Evolutionary conservation across 2,113 vertebrate genomes (phyloP).

Genomic region (Vicugna pacos): DNA sequence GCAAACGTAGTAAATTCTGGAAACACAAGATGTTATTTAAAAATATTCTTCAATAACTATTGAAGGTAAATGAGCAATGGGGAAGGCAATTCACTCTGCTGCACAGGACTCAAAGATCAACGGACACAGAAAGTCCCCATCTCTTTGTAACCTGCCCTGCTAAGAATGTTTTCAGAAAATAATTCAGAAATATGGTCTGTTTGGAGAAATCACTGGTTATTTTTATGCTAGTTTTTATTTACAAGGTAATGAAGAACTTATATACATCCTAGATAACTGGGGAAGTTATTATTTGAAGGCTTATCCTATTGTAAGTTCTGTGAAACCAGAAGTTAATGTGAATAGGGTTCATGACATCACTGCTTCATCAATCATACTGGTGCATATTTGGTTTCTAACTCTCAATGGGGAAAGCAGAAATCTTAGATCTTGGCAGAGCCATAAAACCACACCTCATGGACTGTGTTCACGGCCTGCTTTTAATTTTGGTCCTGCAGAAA

Average conservation of each 20-base stretch:
- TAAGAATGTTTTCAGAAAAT: slow-evolving; percentile 48
- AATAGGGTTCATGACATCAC: neutral
- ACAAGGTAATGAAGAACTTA: slow-evolving; percentile 12
- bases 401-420: neutral
- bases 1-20: slow-evolving; percentile 78
- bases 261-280: neutral
- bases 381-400: neutral
- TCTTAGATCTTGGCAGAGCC: neutral
- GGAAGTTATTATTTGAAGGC: neutral
- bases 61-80: slow-evolving; percentile 74
- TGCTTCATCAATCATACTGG: neutral
- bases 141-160: slow-evolving; percentile 70
- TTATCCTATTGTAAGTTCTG: neutral
- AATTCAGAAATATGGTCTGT: slow-evolving; percentile 19
- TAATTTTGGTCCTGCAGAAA: neutral
- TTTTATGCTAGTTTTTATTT: slow-evolving; percentile 24
- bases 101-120: slow-evolving; percentile 45
- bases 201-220: neutral
- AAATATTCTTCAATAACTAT: slow-evolving; percentile 74
- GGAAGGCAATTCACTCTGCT: slow-evolving; percentile 68
- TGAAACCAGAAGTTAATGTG: neutral
- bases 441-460: neutral
- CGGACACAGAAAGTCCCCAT: slow-evolving; percentile 23
- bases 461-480: neutral
- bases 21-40: slow-evolving; percentile 79